phyloP scores from a whole-genome alignment of 2,888 invertebrate species.

The Euzetes globulus region DNA sequence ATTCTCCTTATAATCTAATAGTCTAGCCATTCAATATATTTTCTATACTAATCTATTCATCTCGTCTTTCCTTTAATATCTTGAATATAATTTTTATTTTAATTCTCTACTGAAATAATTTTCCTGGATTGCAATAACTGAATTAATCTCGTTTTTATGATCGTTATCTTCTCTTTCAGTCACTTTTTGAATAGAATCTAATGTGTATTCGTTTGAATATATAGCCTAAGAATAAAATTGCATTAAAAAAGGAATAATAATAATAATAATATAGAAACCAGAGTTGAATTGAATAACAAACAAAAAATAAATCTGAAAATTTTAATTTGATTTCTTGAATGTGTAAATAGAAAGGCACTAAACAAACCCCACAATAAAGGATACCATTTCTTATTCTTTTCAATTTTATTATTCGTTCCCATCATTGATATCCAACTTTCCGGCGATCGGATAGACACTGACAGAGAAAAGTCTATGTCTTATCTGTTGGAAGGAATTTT shows the following conservation, averaged over 20 bases:
- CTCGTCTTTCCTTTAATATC: background rate
- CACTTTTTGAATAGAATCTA: background rate
- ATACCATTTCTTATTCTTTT: background rate
- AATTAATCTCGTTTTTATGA: conserved; percentile 18
- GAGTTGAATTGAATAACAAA: background rate
- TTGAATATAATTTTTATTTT: background rate
- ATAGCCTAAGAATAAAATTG: background rate
- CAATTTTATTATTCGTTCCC: background rate
- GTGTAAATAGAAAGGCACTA: background rate
- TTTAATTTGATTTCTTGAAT: background rate
- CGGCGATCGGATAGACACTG: background rate
- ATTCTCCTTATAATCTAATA: background rate
- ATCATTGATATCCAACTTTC: background rate
- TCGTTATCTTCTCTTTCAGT: background rate
- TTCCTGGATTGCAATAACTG: background rate
- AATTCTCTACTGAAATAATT: conserved; percentile 9
- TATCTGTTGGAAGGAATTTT: background rate
- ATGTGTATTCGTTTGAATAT: background rate
- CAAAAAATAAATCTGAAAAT: background rate
- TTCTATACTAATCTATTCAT: background rate
- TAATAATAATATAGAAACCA: background rate
- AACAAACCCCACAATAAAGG: background rate
- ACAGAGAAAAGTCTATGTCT: background rate
- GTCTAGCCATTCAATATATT: background rate
- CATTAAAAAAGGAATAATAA: background rate